Evolutionary conservation across 2,797 vertebrate genomes (phyloP).

Genomic region (Phyllotis vaccarum): DNA sequence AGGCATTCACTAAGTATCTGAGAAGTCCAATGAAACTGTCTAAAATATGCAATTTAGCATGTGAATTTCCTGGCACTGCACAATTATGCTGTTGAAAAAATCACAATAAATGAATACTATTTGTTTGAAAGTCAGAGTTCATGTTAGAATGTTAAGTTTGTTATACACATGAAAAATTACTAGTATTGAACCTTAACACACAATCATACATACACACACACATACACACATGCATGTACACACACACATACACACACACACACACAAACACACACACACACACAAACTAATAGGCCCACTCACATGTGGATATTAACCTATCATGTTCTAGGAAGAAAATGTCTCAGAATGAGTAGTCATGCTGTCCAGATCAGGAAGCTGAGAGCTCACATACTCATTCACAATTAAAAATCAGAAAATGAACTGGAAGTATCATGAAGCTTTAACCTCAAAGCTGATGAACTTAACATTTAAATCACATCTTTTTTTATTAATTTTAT

Average conservation of each 20-base stretch:
- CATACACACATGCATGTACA: too few relatives aligned
- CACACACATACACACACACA: too few relatives aligned
- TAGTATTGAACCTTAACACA: background rate
- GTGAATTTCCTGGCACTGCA: slow-evolving; percentile 24
- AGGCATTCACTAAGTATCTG: background rate
- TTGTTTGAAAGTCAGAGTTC: slow-evolving; percentile 40
- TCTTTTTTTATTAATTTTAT: background rate
- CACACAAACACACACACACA: too few relatives aligned
- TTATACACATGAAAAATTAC: background rate
- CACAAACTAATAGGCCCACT: too few relatives aligned
- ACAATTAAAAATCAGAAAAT: background rate
- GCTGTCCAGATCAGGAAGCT: background rate
- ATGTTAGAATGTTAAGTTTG: background rate
- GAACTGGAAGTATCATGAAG: too few relatives aligned
- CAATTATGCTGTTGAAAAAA: slow-evolving; percentile 58
- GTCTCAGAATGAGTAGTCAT: background rate
- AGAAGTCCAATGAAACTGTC: slow-evolving; percentile 30
- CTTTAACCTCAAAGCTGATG: background rate
- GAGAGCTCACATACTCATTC: background rate
- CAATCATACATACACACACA: background rate
- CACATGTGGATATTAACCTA: background rate
- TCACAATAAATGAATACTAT: slow-evolving; percentile 45
- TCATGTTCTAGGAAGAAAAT: background rate
- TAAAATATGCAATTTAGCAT: slow-evolving; percentile 23
- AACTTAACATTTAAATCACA: background rate